phyloP scores from a whole-genome alignment of 2,888 invertebrate genomes.

The Drosophila formosana region DNA sequence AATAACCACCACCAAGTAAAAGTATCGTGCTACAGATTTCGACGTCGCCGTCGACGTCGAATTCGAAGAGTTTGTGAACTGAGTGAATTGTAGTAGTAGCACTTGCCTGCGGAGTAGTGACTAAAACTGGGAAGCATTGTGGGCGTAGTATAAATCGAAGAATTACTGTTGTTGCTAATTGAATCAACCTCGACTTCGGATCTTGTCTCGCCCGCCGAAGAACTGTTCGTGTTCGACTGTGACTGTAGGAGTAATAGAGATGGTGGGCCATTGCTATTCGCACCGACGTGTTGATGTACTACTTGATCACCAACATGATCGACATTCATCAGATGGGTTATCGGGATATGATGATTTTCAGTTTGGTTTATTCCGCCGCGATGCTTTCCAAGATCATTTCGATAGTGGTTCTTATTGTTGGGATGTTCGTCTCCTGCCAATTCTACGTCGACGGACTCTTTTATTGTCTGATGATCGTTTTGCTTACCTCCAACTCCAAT shows the following conservation, averaged over 20 bases:
- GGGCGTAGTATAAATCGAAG: constrained; percentile 86
- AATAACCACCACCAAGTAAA: constrained; percentile 16
- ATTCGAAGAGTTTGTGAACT: constrained; percentile 10
- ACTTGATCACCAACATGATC: constrained; percentile 36
- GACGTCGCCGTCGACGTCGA: constrained; percentile 7
- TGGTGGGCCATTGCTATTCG: constrained; percentile 56
- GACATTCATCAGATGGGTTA: constrained; percentile 40
- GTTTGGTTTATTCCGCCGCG: constrained; percentile 28
- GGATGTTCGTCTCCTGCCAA: constrained; percentile 41
- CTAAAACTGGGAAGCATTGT: constrained; percentile 90
- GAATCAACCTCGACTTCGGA: constrained; percentile 52
- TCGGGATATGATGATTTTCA: constrained; percentile 33
- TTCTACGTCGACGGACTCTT: constrained; percentile 26
- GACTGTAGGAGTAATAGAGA: constrained; percentile 87
- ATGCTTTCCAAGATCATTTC: constrained; percentile 37
- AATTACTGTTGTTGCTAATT: constrained; percentile 33
- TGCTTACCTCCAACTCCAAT: constrained; percentile 18
- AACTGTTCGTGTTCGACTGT: constrained; percentile 86
- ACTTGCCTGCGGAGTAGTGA: constrained; percentile 89
- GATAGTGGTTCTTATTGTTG: constrained; percentile 41
- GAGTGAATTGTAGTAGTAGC: constrained; percentile 51
- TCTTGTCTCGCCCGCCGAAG: constrained; percentile 29
- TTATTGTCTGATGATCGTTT: constrained; percentile 19
- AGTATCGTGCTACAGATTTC: constrained; percentile 9
- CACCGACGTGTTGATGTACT: constrained; percentile 21